These are phyloP conservation scores for Philaethria dido DNA, from an alignment of 2,888 invertebrate species.

Conservation along the genomic window DNA sequence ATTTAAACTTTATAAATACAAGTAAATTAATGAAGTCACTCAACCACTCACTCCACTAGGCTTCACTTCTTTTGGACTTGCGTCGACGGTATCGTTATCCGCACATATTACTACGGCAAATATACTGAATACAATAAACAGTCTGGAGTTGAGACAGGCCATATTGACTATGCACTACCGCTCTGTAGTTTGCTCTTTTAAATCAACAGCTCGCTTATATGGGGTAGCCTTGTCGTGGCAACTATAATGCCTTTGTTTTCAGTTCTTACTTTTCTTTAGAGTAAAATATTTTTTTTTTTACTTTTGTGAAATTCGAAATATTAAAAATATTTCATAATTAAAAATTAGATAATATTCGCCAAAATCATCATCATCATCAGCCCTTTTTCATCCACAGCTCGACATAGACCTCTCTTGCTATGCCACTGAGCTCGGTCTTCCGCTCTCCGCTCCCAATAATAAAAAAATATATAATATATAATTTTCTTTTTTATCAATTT, in stretches of 20 bases:
- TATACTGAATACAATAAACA: conserved; percentile 40
- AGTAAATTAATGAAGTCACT: neutral
- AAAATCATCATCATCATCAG: too few relatives aligned
- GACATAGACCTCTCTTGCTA: too few relatives aligned
- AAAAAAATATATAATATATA: too few relatives aligned
- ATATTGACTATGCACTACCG: conserved; percentile 42
- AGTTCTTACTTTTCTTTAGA: conserved; percentile 2
- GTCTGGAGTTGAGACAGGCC: conserved; percentile 41
- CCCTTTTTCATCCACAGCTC: too few relatives aligned
- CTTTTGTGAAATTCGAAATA: too few relatives aligned
- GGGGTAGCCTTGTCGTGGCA: conserved; percentile 17
- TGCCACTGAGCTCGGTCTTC: too few relatives aligned
- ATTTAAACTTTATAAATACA: too few relatives aligned
- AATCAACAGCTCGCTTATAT: conserved; percentile 27
- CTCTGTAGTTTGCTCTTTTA: conserved; percentile 39
- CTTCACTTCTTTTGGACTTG: conserved; percentile 39
- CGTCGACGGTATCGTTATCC: conserved; percentile 37
- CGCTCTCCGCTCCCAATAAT: too few relatives aligned
- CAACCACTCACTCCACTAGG: conserved; percentile 51
- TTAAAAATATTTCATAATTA: neutral
- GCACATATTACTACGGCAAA: conserved; percentile 41
- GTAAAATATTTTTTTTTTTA: neutral
- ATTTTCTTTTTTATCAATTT: too few relatives aligned
- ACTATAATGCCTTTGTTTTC: conserved; percentile 10
- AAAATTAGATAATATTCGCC: too few relatives aligned